Conservation (phyloP, 2,113 vertebrate genomes). For the Catagonus wagneri region DNA sequence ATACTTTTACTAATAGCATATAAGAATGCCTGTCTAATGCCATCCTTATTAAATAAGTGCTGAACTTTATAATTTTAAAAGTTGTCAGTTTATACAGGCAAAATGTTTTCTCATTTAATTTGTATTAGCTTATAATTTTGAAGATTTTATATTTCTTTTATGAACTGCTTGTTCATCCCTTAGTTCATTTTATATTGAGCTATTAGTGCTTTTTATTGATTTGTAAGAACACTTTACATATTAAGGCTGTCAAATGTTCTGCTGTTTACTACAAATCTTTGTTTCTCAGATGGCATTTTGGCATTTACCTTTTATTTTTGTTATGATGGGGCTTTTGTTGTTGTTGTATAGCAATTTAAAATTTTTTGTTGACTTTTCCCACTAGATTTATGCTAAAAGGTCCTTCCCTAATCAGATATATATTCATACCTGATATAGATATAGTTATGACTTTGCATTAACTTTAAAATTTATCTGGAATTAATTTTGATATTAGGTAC, state of each 20-base stretch:
- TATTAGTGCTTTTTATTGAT: constrained; percentile 64
- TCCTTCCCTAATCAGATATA: neutral
- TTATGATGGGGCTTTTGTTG: neutral
- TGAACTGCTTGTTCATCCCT: neutral
- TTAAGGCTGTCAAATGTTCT: constrained; percentile 20
- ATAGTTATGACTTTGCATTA: constrained; percentile 5
- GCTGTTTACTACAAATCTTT: constrained; percentile 54
- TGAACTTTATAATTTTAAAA: constrained; percentile 52
- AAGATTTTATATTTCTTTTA: constrained; percentile 58
- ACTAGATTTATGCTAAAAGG: no score
- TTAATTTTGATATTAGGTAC: constrained; percentile 7
- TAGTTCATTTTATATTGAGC: constrained; percentile 44
- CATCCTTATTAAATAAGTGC: constrained; percentile 2
- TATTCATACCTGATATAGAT: neutral
- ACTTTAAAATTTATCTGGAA: constrained; percentile 48
- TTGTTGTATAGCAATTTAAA: constrained; percentile 19
- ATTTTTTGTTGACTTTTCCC: constrained; percentile 21
- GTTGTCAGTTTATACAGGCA: constrained; percentile 49
- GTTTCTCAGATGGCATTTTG: constrained; percentile 34
- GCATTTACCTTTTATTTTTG: constrained; percentile 48
- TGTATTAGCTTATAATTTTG: constrained; percentile 42
- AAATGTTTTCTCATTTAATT: constrained; percentile 49
- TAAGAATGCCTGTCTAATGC: constrained; percentile 37
- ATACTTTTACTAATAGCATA: constrained; percentile 15
- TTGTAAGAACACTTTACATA: constrained; percentile 69